Conservation (phyloP, 2,888 invertebrate species). For the Phrixothrix hirtus region DNA sequence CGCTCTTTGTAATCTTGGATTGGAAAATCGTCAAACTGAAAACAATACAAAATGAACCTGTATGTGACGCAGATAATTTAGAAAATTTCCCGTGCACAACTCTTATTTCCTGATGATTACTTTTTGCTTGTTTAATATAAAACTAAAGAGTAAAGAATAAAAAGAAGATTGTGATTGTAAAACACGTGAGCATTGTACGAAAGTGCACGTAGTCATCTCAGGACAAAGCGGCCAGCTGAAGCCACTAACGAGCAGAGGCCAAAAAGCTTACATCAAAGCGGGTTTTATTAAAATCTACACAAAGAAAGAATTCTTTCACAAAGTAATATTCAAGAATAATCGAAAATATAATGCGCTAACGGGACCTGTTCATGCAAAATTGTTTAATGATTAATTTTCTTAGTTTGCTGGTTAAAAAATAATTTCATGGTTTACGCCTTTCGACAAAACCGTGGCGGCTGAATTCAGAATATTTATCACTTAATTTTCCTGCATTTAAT, state of each 20-base stretch:
- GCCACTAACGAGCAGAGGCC: slow-evolving; percentile 51
- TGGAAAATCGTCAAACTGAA: slow-evolving; percentile 23
- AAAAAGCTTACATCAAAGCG: slow-evolving; percentile 51
- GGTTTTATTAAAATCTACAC: slow-evolving; percentile 49
- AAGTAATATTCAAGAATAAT: slow-evolving; percentile 33
- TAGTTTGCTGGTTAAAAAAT: too few relatives aligned
- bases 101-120: slow-evolving; percentile 19
- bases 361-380: slow-evolving; percentile 14
- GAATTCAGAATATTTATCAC: too few relatives aligned
- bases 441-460: too few relatives aligned
- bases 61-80: slow-evolving; percentile 25
- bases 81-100: slow-evolving; percentile 23
- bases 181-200: slow-evolving; percentile 49
- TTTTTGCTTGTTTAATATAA: slow-evolving; percentile 25
- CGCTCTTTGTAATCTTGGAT: slow-evolving; percentile 21
- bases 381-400: slow-evolving; percentile 23
- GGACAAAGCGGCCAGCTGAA: slow-evolving; percentile 50
- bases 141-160: slow-evolving; percentile 24
- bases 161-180: slow-evolving; percentile 44
- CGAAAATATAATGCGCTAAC: slow-evolving; percentile 23
- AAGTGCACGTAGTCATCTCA: slow-evolving; percentile 50
- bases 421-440: too few relatives aligned
- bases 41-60: slow-evolving; percentile 26
- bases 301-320: slow-evolving; percentile 45
- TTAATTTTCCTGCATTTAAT: too few relatives aligned